Conservation (phyloP, 2,113 vertebrate species). For the Pomatorhinus ruficollis region DNA sequence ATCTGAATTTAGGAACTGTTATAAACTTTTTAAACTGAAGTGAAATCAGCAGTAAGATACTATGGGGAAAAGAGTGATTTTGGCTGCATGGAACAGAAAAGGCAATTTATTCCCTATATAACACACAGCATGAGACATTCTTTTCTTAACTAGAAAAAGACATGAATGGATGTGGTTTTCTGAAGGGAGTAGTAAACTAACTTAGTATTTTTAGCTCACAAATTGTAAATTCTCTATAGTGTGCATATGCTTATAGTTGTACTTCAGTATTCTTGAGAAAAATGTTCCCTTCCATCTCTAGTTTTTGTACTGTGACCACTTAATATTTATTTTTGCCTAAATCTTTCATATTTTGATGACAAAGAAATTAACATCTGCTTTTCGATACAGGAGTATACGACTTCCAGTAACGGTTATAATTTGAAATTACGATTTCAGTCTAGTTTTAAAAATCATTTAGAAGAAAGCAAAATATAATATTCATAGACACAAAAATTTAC, state of each 20-base stretch:
- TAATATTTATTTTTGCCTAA: not conserved
- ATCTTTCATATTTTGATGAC: not conserved
- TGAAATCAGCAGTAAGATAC: not conserved
- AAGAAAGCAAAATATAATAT: not conserved
- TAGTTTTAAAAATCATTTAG: not conserved
- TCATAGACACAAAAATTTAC: not conserved
- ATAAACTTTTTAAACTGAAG: not conserved
- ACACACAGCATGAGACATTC: not conserved
- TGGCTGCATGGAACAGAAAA: not conserved
- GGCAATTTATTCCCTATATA: not conserved
- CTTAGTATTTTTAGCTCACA: not conserved
- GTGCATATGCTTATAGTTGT: not conserved
- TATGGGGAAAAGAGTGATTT: not conserved
- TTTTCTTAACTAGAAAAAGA: not conserved
- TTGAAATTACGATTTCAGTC: constrained; percentile 15
- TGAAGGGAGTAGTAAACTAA: not conserved
- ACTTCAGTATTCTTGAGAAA: not conserved
- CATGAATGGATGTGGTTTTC: not conserved
- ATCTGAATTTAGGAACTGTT: not conserved
- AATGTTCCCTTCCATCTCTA: not conserved
- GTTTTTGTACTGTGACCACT: not conserved
- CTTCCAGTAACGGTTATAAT: constrained; percentile 14
- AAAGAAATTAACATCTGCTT: constrained; percentile 37
- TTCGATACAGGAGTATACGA: not conserved
- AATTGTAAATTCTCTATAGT: not conserved